Percentiles rank a stretch among this genome's conserved stretches.
Evolutionary conservation across 2,797 vertebrate species (phyloP).

Genomic region (Helarctos malayanus): DNA sequence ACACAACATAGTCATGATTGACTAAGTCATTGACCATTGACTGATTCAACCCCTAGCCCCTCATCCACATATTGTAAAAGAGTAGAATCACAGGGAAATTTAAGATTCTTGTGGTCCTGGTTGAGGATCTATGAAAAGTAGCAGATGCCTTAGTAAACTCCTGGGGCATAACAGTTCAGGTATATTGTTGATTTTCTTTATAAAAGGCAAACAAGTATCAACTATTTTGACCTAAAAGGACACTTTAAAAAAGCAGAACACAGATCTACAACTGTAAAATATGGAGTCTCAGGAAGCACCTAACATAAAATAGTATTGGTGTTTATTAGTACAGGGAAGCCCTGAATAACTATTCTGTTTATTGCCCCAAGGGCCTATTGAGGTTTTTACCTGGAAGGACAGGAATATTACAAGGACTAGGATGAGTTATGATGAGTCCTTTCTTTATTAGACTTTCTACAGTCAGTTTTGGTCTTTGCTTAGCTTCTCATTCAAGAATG

Average conservation of each 20-base stretch:
- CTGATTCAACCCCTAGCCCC: too few relatives aligned
- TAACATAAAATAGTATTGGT: neutral
- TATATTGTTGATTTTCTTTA: constrained; percentile 20
- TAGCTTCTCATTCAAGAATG: neutral
- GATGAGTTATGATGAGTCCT: neutral
- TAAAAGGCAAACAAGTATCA: constrained; percentile 4
- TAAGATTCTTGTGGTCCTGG: neutral
- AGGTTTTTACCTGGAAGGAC: neutral
- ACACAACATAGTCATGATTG: neutral
- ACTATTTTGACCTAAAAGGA: constrained; percentile 21
- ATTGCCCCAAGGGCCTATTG: neutral
- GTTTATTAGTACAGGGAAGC: neutral
- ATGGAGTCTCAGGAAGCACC: neutral
- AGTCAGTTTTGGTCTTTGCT: constrained; percentile 26
- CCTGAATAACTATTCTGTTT: neutral
- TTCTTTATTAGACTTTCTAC: neutral
- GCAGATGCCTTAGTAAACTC: neutral
- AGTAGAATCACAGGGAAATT: neutral
- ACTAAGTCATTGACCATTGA: too few relatives aligned
- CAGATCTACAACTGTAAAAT: neutral
- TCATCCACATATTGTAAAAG: neutral
- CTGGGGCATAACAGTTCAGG: neutral
- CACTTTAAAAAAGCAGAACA: neutral
- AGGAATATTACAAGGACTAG: neutral
- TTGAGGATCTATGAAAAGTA: neutral